These are phyloP conservation scores for Regulus satrapa DNA, from an alignment of 2,113 vertebrate species.

Conservation along the genomic window DNA sequence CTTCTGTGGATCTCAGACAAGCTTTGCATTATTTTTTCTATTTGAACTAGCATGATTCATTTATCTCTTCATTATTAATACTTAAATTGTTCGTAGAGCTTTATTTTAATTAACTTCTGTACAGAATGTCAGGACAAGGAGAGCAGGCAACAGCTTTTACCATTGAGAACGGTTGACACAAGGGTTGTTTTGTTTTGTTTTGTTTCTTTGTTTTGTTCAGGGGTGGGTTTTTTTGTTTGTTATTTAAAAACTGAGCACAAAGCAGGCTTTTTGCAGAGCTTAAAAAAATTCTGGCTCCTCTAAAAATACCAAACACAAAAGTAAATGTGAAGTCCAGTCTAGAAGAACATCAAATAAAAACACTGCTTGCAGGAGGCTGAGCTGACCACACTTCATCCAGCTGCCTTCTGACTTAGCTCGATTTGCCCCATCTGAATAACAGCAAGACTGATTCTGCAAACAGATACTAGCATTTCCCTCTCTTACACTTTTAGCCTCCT, in stretches of 20 bases:
- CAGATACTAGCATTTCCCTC: neutral
- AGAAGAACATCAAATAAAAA: neutral
- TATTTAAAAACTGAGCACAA: neutral
- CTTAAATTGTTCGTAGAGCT: neutral
- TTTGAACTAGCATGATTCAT: neutral
- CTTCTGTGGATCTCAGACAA: neutral
- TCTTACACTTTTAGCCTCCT: neutral
- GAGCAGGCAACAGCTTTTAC: neutral
- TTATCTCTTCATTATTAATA: neutral
- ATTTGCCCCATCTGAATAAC: neutral
- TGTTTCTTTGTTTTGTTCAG: neutral
- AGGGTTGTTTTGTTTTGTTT: neutral
- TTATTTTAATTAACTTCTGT: neutral
- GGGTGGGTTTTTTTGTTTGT: neutral
- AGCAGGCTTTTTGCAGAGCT: neutral
- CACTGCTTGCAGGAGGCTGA: neutral
- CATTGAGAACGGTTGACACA: neutral
- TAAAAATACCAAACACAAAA: neutral
- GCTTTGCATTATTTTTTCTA: neutral
- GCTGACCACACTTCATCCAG: neutral
- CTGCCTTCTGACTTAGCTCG: neutral
- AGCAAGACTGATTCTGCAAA: neutral
- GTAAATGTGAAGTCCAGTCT: neutral
- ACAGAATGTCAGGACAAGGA: neutral
- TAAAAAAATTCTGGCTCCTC: neutral